Percentiles rank a stretch among this genome's conserved stretches.
These are phyloP conservation scores for Gerris buenoi DNA, from an alignment of 1,140 invertebrate genomes.

Conservation along the genomic window DNA sequence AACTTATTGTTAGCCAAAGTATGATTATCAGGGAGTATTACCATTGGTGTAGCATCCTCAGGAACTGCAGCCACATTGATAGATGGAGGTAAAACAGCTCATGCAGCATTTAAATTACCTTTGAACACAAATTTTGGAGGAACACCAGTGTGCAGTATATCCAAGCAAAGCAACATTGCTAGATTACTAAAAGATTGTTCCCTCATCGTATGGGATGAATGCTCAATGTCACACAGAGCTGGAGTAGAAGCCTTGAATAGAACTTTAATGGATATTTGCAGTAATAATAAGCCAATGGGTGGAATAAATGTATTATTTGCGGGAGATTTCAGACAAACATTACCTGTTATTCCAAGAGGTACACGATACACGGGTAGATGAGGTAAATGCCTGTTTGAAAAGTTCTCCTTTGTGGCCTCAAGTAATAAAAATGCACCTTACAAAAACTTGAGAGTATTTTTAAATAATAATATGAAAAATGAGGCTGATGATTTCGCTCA, in stretches of 20 bases:
- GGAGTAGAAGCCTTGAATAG: conserved; percentile 26
- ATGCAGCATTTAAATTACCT: conserved; percentile 27
- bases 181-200: conserved; percentile 18
- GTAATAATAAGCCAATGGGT: conserved; percentile 24
- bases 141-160: conserved; percentile 27
- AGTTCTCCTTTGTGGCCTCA: conserved; percentile 8
- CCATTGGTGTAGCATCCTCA: conserved; percentile 21
- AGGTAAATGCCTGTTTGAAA: conserved; percentile 13
- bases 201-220: conserved; percentile 31
- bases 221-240: conserved; percentile 27
- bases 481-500: conserved; percentile 3
- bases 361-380: conserved; percentile 10
- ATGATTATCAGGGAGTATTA: neutral
- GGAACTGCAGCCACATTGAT: conserved; percentile 33
- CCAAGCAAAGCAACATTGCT: conserved; percentile 17
- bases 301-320: conserved; percentile 9
- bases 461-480: conserved; percentile 5
- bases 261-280: conserved; percentile 25
- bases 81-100: conserved; percentile 27
- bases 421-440: conserved; percentile 5
- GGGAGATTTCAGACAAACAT: conserved; percentile 10
- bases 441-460: conserved; percentile 12
- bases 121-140: conserved; percentile 9
- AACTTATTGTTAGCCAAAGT: neutral
- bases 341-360: conserved; percentile 3